These are phyloP conservation scores for Pterocles gutturalis DNA, from an alignment of 2,113 vertebrate species.

Conservation along the genomic window DNA sequence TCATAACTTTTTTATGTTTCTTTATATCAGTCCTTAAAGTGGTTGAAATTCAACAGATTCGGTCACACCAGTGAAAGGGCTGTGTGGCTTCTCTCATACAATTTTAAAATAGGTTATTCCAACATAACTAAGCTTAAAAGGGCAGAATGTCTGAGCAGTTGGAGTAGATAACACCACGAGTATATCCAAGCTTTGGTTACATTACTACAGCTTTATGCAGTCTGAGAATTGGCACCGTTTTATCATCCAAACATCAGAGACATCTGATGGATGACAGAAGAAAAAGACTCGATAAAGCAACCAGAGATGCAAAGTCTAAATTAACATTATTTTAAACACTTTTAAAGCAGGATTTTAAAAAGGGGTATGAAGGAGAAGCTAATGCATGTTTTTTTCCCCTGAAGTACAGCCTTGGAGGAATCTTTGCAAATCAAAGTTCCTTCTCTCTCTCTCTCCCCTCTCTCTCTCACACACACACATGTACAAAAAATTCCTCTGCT, in stretches of 20 bases:
- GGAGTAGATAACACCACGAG: neutral
- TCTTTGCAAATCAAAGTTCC: neutral
- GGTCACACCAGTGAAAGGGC: neutral
- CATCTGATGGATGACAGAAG: neutral
- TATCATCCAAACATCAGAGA: neutral
- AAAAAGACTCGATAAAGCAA: neutral
- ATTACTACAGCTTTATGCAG: neutral
- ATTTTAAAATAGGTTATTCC: neutral
- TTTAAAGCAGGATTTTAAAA: neutral
- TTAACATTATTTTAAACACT: neutral
- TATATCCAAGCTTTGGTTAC: neutral
- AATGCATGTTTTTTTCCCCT: neutral
- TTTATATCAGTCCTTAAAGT: neutral
- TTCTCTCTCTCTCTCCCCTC: neutral
- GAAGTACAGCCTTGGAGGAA: neutral
- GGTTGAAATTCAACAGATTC: neutral
- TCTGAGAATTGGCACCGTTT: neutral
- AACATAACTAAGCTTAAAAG: neutral
- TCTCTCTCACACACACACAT: neutral
- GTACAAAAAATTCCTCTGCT: neutral
- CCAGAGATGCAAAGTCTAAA: neutral
- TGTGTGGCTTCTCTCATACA: neutral
- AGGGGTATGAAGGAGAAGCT: neutral
- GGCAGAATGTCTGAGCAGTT: neutral
- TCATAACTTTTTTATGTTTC: neutral